A percentile compares a stretch with the other conserved stretches of the same genome.
These are phyloP conservation scores for Ecdyonurus torrentis DNA, from an alignment of 2,888 invertebrate species.

Conservation along the genomic window DNA sequence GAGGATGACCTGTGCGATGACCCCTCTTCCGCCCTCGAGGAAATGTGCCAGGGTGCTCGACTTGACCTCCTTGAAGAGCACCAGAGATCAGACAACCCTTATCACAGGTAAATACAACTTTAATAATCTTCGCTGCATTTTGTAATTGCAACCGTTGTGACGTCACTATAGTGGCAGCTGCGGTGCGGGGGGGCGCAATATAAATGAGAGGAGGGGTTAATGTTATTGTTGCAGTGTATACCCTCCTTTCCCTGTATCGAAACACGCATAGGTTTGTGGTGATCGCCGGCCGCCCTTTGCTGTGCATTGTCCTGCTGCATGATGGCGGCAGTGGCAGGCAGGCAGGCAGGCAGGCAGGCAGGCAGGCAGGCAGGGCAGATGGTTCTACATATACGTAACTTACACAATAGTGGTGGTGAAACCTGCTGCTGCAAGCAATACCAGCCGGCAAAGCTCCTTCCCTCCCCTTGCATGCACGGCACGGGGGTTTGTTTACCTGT, in stretches of 20 bases:
- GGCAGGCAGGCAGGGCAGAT: background rate
- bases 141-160: too few relatives aligned
- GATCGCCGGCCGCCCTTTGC: background rate
- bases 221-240: background rate
- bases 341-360: too few relatives aligned
- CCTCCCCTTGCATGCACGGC: background rate
- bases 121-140: too few relatives aligned
- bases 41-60: background rate
- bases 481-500: background rate
- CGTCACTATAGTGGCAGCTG: too few relatives aligned
- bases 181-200: too few relatives aligned
- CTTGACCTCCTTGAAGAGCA: slow-evolving; percentile 1
- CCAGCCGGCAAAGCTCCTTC: background rate
- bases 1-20: background rate
- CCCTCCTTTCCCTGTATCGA: background rate
- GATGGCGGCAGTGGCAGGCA: too few relatives aligned
- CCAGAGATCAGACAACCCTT: background rate
- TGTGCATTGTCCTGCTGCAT: background rate
- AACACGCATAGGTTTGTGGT: background rate
- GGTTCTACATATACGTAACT: too few relatives aligned
- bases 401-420: background rate
- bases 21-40: background rate
- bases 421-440: background rate
- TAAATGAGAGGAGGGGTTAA: too few relatives aligned
- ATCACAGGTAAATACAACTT: background rate